Conservation (phyloP, 92 coral and sea anemone genomes). For the Umimayanthus chanpuru region DNA sequence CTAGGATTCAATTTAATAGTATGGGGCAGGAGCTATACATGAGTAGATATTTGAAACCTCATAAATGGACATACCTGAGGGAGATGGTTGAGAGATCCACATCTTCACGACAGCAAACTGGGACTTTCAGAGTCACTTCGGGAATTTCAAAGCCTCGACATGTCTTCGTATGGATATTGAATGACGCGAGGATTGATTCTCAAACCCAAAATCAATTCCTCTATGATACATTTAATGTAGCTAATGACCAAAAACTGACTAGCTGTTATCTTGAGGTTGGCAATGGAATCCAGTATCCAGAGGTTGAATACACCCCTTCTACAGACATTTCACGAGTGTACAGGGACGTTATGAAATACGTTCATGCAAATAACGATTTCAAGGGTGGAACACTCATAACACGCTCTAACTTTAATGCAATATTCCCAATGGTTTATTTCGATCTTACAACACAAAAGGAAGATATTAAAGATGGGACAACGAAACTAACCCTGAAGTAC, state of each 20-base stretch:
- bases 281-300: background rate
- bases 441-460: slow-evolving; percentile 14
- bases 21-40: background rate
- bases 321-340: background rate
- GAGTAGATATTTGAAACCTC: background rate
- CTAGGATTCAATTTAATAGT: slow-evolving; percentile 28
- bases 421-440: background rate
- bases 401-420: background rate
- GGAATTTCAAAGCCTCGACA: slow-evolving; percentile 11
- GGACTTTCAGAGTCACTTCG: background rate
- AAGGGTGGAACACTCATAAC: background rate
- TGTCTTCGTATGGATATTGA: slow-evolving; percentile 28
- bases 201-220: slow-evolving; percentile 37
- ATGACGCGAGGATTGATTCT: slow-evolving; percentile 1
- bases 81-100: slow-evolving; percentile 12
- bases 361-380: slow-evolving; percentile 15
- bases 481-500: background rate
- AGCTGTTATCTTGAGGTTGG: slow-evolving; percentile 13
- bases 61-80: slow-evolving; percentile 26
- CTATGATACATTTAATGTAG: slow-evolving; percentile 23
- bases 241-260: background rate
- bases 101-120: background rate
- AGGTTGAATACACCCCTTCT: background rate
- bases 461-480: slow-evolving; percentile 8
- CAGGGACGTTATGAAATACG: slow-evolving; percentile 5